Base-by-base conservation (phyloP, 2,888 invertebrate genomes). In the Campaea margaritaria region DNA sequence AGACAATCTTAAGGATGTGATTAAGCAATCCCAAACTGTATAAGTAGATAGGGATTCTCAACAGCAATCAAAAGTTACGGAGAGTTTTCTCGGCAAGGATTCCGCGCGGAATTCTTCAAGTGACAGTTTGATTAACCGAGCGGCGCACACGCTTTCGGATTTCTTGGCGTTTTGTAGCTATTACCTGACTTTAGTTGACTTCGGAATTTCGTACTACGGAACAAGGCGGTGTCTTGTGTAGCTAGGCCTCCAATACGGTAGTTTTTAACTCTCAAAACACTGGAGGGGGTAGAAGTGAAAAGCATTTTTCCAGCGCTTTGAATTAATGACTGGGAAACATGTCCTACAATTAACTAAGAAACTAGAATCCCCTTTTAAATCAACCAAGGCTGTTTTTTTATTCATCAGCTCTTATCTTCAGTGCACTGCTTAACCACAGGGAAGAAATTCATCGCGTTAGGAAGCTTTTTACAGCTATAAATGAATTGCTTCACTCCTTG, bases 111-210 rank as follows among this genome's bases (percentile, higher is more conserved):
- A 92, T 92, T 92, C 92, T 91, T 91, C 82, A 85, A 89, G 90
- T 91, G 92, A 92, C 92, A 92, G 91, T 92, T 92, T 92, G 91
- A 92, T 92, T 92, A 92, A 91, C 91, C 85, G 91, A 87, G 83
- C 81, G 84, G 87, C 85, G 90, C 89, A 89, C 87, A 89, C 89
- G 90, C 89, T 84, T 81, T 85, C 82, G 83, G 82, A 88, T 86
- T 87, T 86, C 85, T 85, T 84, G 82, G 85, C 83, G 79, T 84
- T 87, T 83, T 79, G 83, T 84, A 79, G 81, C 80, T 78, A 82
- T 80, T 83, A 85, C 82, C 83, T 85, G 81, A 61, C 70, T 81
- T 78, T 73, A 83, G 81, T 79, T 82, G 81, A 82, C 83, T 79
- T 75, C 64, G 79, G 76, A 75, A 79, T 80, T 75, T 74, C 57